phyloP scores from a whole-genome alignment of 2,888 invertebrate genomes.

The Unio delphinus region DNA sequence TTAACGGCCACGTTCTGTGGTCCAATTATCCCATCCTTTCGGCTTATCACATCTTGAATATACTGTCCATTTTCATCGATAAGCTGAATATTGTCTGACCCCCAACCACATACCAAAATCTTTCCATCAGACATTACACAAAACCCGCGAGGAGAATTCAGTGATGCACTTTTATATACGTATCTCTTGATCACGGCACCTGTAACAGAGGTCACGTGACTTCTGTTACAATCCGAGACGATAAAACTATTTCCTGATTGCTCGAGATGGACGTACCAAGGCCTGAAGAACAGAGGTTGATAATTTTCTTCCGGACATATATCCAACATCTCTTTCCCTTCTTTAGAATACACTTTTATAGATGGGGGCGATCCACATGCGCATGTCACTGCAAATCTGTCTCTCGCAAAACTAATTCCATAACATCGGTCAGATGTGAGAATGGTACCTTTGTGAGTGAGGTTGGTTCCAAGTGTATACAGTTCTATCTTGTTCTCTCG shows the following conservation, averaged over 20 bases:
- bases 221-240: conserved; percentile 35
- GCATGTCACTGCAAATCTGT: conserved; percentile 33
- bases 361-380: conserved; percentile 30
- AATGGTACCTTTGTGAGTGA: conserved; percentile 19
- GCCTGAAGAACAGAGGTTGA: conserved; percentile 39
- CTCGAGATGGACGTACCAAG: conserved; percentile 40
- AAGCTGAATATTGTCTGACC: conserved; percentile 41
- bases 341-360: conserved; percentile 23
- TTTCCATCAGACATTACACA: conserved; percentile 26
- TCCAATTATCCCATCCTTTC: conserved; percentile 38
- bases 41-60: conserved; percentile 24
- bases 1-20: conserved; percentile 38
- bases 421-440: conserved; percentile 31
- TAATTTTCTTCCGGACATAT: conserved; percentile 31
- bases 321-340: conserved; percentile 28
- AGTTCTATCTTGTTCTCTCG: conserved; percentile 34
- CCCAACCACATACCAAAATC: conserved; percentile 38
- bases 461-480: conserved; percentile 15
- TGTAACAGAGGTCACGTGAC: conserved; percentile 35
- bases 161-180: conserved; percentile 21
- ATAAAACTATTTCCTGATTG: conserved; percentile 19
- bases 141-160: conserved; percentile 43
- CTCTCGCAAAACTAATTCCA: conserved; percentile 32
- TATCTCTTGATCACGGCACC: conserved; percentile 28
- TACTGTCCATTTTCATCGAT: conserved; percentile 28